Evolutionary conservation across 2,888 invertebrate species (phyloP).

Genomic region (Biston betularia): DNA sequence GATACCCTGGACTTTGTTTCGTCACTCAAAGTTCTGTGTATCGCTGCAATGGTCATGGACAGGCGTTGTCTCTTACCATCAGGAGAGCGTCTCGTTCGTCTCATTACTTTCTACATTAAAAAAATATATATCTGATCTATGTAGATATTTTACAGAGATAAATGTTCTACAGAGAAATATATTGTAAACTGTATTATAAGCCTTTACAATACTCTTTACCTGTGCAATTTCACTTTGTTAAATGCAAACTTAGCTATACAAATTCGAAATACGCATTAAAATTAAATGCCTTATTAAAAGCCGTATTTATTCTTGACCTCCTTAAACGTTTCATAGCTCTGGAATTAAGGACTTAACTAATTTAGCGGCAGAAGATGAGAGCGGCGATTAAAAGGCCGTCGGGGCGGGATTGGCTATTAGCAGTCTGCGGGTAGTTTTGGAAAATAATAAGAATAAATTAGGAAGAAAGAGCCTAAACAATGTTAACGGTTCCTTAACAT

Average conservation of each 20-base stretch:
- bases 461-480: not conserved
- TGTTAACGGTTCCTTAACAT: conserved; percentile 4
- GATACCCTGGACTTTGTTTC: too few relatives aligned
- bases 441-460: conserved; percentile 50
- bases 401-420: conserved; percentile 42
- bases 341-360: conserved; percentile 36
- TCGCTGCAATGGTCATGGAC: too few relatives aligned
- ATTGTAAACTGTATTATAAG: too few relatives aligned
- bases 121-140: too few relatives aligned
- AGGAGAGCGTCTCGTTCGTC: too few relatives aligned
- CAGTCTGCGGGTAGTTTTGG: conserved; percentile 48
- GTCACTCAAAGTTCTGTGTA: too few relatives aligned
- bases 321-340: conserved; percentile 22
- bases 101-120: too few relatives aligned
- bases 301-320: conserved; percentile 17
- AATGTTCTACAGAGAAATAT: too few relatives aligned
- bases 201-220: too few relatives aligned
- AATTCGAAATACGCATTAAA: conserved; percentile 8
- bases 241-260: not conserved
- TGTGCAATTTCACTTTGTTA: not conserved
- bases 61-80: too few relatives aligned
- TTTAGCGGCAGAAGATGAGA: conserved; percentile 40
- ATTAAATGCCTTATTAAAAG: conserved; percentile 12
- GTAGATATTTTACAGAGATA: too few relatives aligned
- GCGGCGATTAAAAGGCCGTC: conserved; percentile 29